Base-by-base conservation (phyloP, 2,888 invertebrate species). In the Drosophila greeni region DNA sequence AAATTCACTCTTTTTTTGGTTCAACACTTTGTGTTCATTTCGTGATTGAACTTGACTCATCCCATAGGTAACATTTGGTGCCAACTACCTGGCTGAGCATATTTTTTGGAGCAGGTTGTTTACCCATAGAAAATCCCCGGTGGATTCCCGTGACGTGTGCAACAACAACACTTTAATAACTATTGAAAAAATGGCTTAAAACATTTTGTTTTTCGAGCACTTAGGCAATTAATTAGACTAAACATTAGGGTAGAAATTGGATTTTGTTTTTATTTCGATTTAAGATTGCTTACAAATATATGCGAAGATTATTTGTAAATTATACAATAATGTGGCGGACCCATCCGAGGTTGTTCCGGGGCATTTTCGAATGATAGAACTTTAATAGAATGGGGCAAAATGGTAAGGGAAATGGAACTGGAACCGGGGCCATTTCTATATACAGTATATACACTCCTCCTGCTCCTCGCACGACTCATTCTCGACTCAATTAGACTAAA, bases 41-140 rank as follows among this genome's bases (percentile, higher is more conserved):
- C 84, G 82, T 83, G 85, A 82, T 82, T 82, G 82, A 82, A 82
- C 82, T 82, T 82, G 81, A 82, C 85, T 85, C 81, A 82, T 72
- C 42, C 40, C 5, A 8, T 2, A 20, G 53, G 68, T 52, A 26
- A 49, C 61, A 31, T 12, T 40, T 33, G 64, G 57, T 64, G 45
- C 64, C 57, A 61, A 52, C 34, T 37, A 52, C 52, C 52, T 37
- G 16, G 1, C 29, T 11, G 12, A 8, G 18, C 14, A 18, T 18
- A 18, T 45, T 45, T 45, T 47, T 47, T 20, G 18, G 20, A 31
- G 55, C 36, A 54, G 81, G 66, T 76, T 79, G 52, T 84, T 78
- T 84, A 82, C 67, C 82, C 42, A 77, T 23, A 36, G 20, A 34
- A 5, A 34, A 37, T 39, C n/a, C 3, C 18, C 49, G 70, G 62